Evolutionary conservation across 2,113 vertebrate species (phyloP), one percentile per base, ranked within the genome.

Genomic region (Tragulus kanchil): DNA sequence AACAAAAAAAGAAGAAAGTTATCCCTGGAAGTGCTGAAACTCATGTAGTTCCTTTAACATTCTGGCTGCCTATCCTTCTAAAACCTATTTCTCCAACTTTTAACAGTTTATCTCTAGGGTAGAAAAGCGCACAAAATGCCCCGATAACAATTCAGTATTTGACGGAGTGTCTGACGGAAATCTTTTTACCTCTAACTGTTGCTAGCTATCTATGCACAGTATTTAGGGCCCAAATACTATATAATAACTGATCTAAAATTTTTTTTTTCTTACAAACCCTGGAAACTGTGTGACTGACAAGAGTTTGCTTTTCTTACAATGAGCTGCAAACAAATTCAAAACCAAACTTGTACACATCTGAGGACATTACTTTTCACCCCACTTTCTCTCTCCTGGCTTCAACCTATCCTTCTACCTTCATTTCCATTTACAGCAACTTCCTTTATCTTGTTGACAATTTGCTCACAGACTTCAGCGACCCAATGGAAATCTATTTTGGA

Each of bases 111-210:
- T 17, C 31, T 92, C 59, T 75, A 52, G 36, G 93, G 73, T 2
- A 92, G 45, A 96, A 83, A 96, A 83, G 48, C 21, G 90, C 25
- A 50, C 50, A 94, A 85, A 93, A 94, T 50, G 64, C 26, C 23
- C 17, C 31, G 23, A 61, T 3, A 61, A 31, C 62, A 83, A 89
- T 64, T 73, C 52, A 77, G 52, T 23, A 82, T 90, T 92, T 64
- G 92, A 62, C 81, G 23, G 3, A 78, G 4, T 71, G 56, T 79
- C 67, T 93, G 31, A 82, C 62, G 59, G 45, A 59, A 89, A 73
- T 71, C 3, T 92, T 59, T 56, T 86, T 61, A 89, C 58, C 2
- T 81, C 79, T 79, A 78, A 45, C 19, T 56, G 31, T 13, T 81
- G 52, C 52, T 54, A 83, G 17, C 62, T 62, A 65, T 3, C 9